Evolutionary conservation across 2,113 vertebrate species (phyloP).

Genomic region (Petroica traversi): DNA sequence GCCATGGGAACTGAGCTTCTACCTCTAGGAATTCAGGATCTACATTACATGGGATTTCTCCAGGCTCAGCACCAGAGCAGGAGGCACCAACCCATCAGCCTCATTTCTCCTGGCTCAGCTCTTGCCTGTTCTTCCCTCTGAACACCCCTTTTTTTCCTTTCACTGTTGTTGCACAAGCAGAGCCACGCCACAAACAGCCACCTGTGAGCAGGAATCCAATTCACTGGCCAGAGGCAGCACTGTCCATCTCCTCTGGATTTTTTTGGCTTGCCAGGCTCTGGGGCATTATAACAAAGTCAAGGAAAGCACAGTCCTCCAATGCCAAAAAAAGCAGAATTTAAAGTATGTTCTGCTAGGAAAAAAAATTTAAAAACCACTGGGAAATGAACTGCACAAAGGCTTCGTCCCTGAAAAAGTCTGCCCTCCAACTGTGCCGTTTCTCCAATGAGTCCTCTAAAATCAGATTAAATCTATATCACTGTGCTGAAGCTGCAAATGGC

Average conservation of each 20-base stretch:
- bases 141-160: neutral
- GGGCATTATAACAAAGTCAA: neutral
- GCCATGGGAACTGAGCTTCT: neutral
- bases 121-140: neutral
- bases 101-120: neutral
- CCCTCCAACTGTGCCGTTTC: neutral
- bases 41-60: neutral
- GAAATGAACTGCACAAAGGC: neutral
- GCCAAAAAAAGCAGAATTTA: slow-evolving; percentile 1
- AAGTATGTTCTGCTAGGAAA: neutral
- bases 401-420: neutral
- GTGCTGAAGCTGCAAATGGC: neutral
- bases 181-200: neutral
- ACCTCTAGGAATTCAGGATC: neutral
- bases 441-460: neutral
- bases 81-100: neutral
- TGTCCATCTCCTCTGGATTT: neutral
- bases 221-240: neutral
- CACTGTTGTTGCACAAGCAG: neutral
- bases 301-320: neutral
- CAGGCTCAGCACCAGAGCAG: neutral
- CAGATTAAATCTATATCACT: neutral
- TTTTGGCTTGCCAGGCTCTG: neutral
- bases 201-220: neutral
- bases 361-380: neutral